Evolutionary conservation across 1,140 invertebrate genomes (phyloP), one percentile per base, ranked within the genome.

Genomic region (Drosophila santomea): DNA sequence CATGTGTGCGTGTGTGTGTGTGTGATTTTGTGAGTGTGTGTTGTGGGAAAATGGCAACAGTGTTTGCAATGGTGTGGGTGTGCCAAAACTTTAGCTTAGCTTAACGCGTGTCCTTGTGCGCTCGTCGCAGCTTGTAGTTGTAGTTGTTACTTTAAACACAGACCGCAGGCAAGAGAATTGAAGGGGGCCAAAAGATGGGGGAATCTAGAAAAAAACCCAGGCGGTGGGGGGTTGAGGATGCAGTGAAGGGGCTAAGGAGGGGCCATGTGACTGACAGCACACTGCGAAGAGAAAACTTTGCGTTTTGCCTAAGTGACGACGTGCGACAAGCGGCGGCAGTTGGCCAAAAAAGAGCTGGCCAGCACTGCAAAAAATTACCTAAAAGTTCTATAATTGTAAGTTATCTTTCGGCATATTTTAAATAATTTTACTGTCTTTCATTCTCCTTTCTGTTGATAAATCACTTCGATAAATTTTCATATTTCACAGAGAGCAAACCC

Each of bases 271-370:
- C 61, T 66, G 73, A 76, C 72, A 61, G 73, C 62, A 57, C 48
- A 56, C 74, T 68, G 62, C 62, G 58, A 74, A 17, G 55, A 60
- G 74, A 51, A 88, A 86, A 86, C 83, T 86, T 86, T 86, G 59
- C 71, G 83, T 86, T 86, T 88, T 83, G 83, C 83, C 81, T 88
- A 88, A 88, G 83, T 88, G 83, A 86, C 83, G 83, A 86, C 83
- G 83, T 86, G 83, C 79, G 79, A 86, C 83, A 88, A 79, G 83
- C 78, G 83, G 60, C 69, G 67, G 62, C 58, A 64, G 60, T 74
- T 74, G 69, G 59, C 38, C 10, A 61, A 44, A 56, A 62, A 39
- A 73, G 59, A 52, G 41, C 11, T 38, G 41, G 23, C 5, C 12
- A 28, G 11, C 52, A 51, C 15, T 15, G 32, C 0, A 28, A 63